Evolutionary conservation across 2,113 vertebrate species (phyloP).

Genomic region (Eleginops maclovinus): DNA sequence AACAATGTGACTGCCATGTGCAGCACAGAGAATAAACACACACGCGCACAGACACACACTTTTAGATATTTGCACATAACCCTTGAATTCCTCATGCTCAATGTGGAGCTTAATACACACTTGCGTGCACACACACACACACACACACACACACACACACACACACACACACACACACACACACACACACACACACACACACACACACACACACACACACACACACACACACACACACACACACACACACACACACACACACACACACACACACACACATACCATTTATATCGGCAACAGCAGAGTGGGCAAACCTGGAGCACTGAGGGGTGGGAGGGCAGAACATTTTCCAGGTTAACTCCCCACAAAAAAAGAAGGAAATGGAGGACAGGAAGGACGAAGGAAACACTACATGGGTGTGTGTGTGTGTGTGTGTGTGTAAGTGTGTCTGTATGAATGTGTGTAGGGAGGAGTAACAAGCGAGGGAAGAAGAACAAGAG

Average conservation of each 20-base stretch:
- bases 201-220: too few relatives aligned
- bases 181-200: too few relatives aligned
- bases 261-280: neutral
- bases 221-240: too few relatives aligned
- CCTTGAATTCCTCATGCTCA: conserved; percentile 24
- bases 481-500: neutral
- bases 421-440: conserved; percentile 13
- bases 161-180: too few relatives aligned
- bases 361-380: conserved; percentile 22
- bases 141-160: too few relatives aligned
- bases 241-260: conserved; percentile 7
- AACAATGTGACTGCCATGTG: conserved; percentile 61
- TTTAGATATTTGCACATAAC: conserved; percentile 9
- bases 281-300: conserved; percentile 29
- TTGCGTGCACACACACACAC: too few relatives aligned
- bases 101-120: conserved; percentile 28
- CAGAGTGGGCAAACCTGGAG: conserved; percentile 51
- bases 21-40: conserved; percentile 46
- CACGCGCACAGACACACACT: conserved; percentile 20
- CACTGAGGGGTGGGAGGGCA: conserved; percentile 30
- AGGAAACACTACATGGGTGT: conserved; percentile 5
- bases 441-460: conserved; percentile 7
- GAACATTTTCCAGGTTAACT: conserved; percentile 33
- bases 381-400: conserved; percentile 3
- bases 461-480: neutral